phyloP scores from a whole-genome alignment of 2,113 vertebrate genomes.

The Thoracochromis brauschi region DNA sequence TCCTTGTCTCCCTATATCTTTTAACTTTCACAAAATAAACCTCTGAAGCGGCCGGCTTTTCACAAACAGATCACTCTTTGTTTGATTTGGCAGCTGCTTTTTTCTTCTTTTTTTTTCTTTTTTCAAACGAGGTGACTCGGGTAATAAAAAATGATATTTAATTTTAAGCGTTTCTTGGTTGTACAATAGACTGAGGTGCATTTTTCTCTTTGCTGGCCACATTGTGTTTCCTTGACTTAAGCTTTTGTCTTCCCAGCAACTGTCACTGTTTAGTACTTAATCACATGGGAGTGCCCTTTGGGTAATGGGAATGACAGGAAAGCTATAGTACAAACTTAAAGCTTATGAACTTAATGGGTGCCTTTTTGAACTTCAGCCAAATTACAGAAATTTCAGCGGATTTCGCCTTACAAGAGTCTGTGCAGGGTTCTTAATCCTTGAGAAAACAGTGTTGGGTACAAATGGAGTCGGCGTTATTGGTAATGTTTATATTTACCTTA shows the following conservation, averaged over 20 bases:
- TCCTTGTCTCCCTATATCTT: slow-evolving; percentile 5
- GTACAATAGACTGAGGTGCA: neutral
- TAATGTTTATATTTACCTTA: slow-evolving; percentile 37
- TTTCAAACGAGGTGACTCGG: neutral
- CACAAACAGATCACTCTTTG: neutral
- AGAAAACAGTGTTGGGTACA: slow-evolving; percentile 19
- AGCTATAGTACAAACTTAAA: slow-evolving; percentile 8
- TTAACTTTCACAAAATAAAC: slow-evolving; percentile 17
- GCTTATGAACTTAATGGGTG: slow-evolving; percentile 6
- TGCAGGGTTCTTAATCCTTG: slow-evolving; percentile 6
- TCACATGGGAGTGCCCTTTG: neutral
- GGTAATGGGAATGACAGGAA: neutral
- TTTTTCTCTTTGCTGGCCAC: neutral
- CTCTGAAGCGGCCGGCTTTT: slow-evolving; percentile 1
- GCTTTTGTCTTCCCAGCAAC: slow-evolving; percentile 2
- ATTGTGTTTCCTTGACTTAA: neutral
- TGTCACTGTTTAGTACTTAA: slow-evolving; percentile 12
- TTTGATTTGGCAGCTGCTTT: neutral
- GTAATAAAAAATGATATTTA: slow-evolving; percentile 1
- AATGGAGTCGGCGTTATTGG: neutral
- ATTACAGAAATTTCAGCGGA: neutral
- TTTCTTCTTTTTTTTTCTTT: neutral
- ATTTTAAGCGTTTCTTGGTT: neutral
- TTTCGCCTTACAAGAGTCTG: neutral
- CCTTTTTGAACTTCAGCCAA: neutral